Evolutionary conservation across 2,797 vertebrate species (phyloP), one percentile per base, ranked within the genome.

Genomic region (Cheirogaleus major): DNA sequence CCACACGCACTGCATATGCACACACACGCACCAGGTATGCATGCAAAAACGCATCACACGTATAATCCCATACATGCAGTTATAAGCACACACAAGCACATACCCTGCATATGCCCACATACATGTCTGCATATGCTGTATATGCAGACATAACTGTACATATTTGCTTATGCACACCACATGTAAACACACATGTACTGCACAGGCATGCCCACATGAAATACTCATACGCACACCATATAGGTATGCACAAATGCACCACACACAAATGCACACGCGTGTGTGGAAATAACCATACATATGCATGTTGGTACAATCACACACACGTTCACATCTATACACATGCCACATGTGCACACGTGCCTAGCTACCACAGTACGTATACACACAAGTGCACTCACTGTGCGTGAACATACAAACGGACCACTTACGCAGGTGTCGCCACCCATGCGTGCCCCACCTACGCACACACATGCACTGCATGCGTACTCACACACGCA

Each of bases 351-450:
- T 9, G 18, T 27, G 14, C 52, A 48, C 43, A 43, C 38, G 23
- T 0, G 18, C 50, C 23, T 14, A 7, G 12, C 23, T 23, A 65
- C 30, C 57, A 18, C 11, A 10, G 43, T 22, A 13, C 23, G 11
- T 5, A 1, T 0, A 59, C 43, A 9, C 52, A 15, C 32, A 20
- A 6, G 6, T 9, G 69, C 45, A 23, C 43, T 20, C 0, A 27
- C 38, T 22, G 0, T 25, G n/a, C 3, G 35, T 35, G 4, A 17
- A 48, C 45, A 2, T 25, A 48, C 14, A 35, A 9, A 22, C 3
- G 35, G n/a, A 22, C 5, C 76, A 10, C 27, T 9, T 1, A 59
- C 5, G 2, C n/a, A 14, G 10, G 43, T 14, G 43, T 20, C 48
- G 43, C 27, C 20, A 7, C 70, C n/a, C 32, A 13, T 50, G n/a